Conservation (phyloP, 2,888 invertebrate species). For the Hydrotaea diabolus region DNA sequence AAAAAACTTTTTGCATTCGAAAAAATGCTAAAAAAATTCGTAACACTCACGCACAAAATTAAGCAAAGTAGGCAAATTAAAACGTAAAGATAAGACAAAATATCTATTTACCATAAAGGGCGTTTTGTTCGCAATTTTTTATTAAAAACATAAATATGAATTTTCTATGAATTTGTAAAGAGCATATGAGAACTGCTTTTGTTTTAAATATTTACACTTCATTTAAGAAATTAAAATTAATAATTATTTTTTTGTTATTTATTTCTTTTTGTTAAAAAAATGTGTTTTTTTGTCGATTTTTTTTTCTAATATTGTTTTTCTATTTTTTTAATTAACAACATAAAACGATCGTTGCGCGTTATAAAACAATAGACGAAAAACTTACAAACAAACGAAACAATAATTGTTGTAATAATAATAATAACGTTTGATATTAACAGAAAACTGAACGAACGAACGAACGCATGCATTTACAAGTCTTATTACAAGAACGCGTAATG, state of each 20-base stretch:
- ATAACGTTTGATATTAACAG: not conserved
- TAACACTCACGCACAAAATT: conserved; percentile 55
- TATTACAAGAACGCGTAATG: conserved; percentile 67
- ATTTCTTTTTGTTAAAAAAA: conserved; percentile 11
- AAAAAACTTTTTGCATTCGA: conserved; percentile 52
- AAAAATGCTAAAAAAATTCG: not conserved
- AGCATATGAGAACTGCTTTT: no score
- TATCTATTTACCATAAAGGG: conserved; percentile 7
- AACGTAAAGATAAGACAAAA: not conserved
- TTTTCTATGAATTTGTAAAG: not conserved
- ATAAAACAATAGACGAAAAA: no score
- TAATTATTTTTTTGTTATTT: not conserved
- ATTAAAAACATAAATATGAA: not conserved
- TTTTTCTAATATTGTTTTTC: not conserved
- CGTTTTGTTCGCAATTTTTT: not conserved
- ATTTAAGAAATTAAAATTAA: no score
- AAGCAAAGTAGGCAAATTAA: not conserved
- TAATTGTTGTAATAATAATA: not conserved
- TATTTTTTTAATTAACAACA: conserved; percentile 4
- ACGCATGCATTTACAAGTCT: conserved; percentile 58
- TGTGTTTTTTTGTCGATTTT: no score
- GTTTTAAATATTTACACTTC: not conserved
- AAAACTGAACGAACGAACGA: conserved; percentile 1
- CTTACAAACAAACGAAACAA: not conserved
- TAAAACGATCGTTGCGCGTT: not conserved